Evolutionary conservation across 2,888 invertebrate species (phyloP), one percentile per base, ranked within the genome.

Genomic region (Heliconius hortense): DNA sequence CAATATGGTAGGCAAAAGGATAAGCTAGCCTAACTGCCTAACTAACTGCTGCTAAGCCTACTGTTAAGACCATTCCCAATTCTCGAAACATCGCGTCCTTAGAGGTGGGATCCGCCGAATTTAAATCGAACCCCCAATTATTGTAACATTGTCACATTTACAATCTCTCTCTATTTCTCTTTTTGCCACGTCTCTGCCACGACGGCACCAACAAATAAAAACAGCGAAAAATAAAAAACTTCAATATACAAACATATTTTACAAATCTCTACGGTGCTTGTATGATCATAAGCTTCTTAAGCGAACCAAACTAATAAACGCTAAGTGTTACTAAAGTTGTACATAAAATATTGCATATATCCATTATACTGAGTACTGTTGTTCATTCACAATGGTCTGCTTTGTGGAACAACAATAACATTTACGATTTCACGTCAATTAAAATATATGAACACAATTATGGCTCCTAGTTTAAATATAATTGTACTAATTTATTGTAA

Each of bases 371-470:
- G 13, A 4, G 24, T 13, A 10, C 35, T 71, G 8, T 35, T 4
- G 5, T 26, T 26, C 26, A 70, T 18, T 60, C 43, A 71, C 24
- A 43, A 59, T n/a, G 60, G 24, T 60, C 7, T 28, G 60, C 63
- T 64, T 64, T 63, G 48, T 35, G 24, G 53, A 64, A 59, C 28
- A 31, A 18, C 11, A 71, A 71, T 62, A 62, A 68, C 24, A 56
- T 43, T 76, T 69, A 72, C 43, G 53, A 76, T 53, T 76, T 69
- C 18, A 72, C 62, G n/a, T 35, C 26, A 13, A 75, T 68, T 68
- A 21, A 63, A 62, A 31, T 72, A 39, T 24, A 59, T n/a, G 43
- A 7, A 8, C 48, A 18, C 21, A 48, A 18, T 48, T 48, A 48
- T 21, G 48, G 21, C 21, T 48, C 2, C 48, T 21, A 2, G 18